Evolutionary conservation across 2,888 invertebrate species (phyloP), one percentile per base, ranked within the genome.

Genomic region (Omphaloscelis lunosa): DNA sequence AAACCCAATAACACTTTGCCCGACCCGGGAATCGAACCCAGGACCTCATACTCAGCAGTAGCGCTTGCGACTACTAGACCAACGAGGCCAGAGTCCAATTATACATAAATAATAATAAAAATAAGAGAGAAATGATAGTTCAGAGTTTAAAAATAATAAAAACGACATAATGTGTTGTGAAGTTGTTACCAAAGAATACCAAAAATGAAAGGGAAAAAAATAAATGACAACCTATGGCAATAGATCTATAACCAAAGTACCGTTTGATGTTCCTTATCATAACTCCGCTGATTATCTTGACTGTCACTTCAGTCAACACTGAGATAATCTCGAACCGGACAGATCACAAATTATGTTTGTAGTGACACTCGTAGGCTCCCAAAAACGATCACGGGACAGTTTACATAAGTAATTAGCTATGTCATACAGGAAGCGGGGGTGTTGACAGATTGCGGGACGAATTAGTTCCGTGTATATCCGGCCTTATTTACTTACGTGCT

Each of bases 371-470:
- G 89, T 86, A 89, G 90, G 86, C 91, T 90, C 89, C 90, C 89
- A 84, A 92, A 92, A 92, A 92, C 91, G 88, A 84, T 80, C 92
- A 89, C 93, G 92, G 93, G 92, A 90, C 92, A 92, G 88, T 96
- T 96, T 95, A 95, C 96, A 94, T 95, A 95, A 95, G 95, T 96
- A 96, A 96, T 96, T 96, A 96, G 93, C 89, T 88, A 89, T 90
- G 92, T 92, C 90, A 91, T 91, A 92, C 90, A 89, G 87, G 86
- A 84, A 89, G 87, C 68, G 68, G 34, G 68, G 89, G 87, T 87
- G 88, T 89, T 86, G 87, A 88, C 89, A 88, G 82, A 90, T 89
- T 86, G 85, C 79, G 83, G 85, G 85, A 80, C 87, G 88, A 91
- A 93, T 92, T 91, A 90, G 91, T 89, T 89, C 84, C 89, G 92